Percentiles rank a stretch among this genome's conserved stretches.
Conservation (phyloP, 2,797 vertebrate species). For the Glyptemys insculpta region DNA sequence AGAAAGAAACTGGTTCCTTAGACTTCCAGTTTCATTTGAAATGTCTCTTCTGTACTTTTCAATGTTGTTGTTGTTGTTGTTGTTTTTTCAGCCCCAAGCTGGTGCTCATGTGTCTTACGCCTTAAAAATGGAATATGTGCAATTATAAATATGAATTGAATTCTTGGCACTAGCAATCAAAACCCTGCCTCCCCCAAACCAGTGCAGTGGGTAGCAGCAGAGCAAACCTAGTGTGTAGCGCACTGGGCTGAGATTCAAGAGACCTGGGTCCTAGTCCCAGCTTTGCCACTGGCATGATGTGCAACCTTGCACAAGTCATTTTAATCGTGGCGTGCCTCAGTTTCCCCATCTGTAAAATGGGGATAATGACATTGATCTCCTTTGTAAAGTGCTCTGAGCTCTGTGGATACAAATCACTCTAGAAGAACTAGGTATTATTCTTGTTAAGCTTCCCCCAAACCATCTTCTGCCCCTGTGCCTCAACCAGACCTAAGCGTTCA, state of each 20-base stretch:
- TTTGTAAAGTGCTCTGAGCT: accelerated
- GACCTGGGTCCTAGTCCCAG: neutral
- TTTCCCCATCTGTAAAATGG: accelerated
- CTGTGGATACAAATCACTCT: neutral
- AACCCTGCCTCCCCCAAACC: neutral
- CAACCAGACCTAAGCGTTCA: neutral
- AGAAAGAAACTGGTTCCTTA: neutral
- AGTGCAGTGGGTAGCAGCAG: neutral
- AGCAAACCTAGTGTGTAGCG: accelerated
- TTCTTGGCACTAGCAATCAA: neutral
- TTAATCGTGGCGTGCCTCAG: neutral
- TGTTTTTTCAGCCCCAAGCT: neutral
- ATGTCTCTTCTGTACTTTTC: accelerated
- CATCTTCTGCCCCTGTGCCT: neutral
- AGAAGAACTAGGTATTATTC: neutral
- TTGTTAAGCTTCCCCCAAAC: neutral
- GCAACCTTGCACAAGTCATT: accelerated
- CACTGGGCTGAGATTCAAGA: neutral
- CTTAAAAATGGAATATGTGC: neutral
- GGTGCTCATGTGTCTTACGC: neutral
- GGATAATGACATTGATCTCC: neutral
- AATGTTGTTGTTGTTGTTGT: neutral
- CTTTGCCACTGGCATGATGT: neutral
- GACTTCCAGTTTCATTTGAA: neutral
- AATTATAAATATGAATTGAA: neutral